phyloP scores from a whole-genome alignment of 2,113 vertebrate genomes.

The Coptodon rendalli region DNA sequence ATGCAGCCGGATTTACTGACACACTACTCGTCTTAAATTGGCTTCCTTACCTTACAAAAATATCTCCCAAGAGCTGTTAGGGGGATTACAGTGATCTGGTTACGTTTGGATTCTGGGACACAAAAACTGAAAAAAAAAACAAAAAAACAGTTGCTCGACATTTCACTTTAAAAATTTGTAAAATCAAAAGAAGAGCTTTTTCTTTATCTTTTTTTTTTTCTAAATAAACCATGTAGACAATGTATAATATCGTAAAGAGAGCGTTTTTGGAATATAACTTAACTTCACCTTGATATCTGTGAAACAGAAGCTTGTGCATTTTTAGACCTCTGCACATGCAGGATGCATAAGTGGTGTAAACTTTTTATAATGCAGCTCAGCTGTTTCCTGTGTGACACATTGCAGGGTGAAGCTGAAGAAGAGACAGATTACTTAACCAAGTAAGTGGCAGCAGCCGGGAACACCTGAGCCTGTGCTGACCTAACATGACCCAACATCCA shows the following conservation, averaged over 20 bases:
- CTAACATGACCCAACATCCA: not conserved
- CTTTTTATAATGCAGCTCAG: not conserved
- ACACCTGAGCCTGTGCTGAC: constrained; percentile 23
- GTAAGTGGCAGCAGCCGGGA: not conserved
- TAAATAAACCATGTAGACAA: not conserved
- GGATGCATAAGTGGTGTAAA: not conserved
- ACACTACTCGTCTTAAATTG: not conserved
- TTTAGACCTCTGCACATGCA: not conserved
- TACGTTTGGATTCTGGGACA: not conserved
- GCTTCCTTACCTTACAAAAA: not conserved
- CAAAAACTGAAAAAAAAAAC: accelerated
- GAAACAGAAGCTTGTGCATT: not conserved
- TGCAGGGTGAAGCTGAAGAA: not conserved
- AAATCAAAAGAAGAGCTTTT: not conserved
- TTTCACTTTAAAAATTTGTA: not conserved
- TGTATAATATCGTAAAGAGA: not conserved
- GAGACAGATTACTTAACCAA: not conserved
- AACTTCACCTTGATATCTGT: not conserved
- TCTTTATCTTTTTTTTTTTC: accelerated
- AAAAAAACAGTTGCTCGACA: accelerated
- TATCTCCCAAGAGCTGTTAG: not conserved
- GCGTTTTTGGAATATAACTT: not conserved
- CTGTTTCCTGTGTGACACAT: not conserved
- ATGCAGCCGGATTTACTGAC: not conserved
- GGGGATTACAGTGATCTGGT: not conserved